These are phyloP conservation scores for Microplitis demolitor DNA, from an alignment of 1,140 invertebrate genomes.

Conservation along the genomic window DNA sequence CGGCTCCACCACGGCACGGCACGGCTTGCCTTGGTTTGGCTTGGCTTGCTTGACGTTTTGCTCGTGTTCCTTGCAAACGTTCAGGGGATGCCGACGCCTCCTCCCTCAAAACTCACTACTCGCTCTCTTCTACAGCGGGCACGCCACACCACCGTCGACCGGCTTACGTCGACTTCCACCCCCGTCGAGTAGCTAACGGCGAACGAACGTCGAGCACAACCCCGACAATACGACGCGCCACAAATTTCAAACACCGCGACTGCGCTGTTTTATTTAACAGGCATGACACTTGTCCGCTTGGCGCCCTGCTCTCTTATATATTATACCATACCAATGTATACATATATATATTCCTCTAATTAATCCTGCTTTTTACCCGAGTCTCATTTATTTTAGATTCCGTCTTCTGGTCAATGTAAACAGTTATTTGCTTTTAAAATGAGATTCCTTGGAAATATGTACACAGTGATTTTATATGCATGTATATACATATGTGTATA, in stretches of 20 bases:
- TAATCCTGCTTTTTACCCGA: too few species aligned
- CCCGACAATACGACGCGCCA: conserved; percentile 43
- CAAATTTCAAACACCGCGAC: conserved; percentile 49
- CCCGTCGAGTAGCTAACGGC: conserved; percentile 41
- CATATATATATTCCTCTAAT: too few species aligned
- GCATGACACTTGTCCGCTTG: background rate
- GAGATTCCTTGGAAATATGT: background rate
- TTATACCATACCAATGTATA: too few species aligned
- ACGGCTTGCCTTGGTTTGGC: conserved; percentile 8
- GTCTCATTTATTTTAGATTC: too few species aligned
- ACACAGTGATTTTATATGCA: background rate
- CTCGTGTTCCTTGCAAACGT: conserved; percentile 21
- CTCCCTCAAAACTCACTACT: conserved; percentile 37
- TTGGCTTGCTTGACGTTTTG: conserved; percentile 6
- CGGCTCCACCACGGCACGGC: conserved; percentile 1
- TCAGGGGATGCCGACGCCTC: conserved; percentile 39
- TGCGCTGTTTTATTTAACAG: conserved; percentile 4
- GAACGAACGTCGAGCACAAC: conserved; percentile 41
- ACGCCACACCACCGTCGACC: background rate
- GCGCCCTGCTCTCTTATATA: background rate
- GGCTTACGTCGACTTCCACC: conserved; percentile 52
- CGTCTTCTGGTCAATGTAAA: too few species aligned
- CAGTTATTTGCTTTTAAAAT: background rate
- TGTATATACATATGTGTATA: background rate
- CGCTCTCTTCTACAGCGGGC: too few species aligned